These are phyloP conservation scores for Drosophila kanekoi DNA, from an alignment of 2,888 invertebrate species.

Conservation along the genomic window DNA sequence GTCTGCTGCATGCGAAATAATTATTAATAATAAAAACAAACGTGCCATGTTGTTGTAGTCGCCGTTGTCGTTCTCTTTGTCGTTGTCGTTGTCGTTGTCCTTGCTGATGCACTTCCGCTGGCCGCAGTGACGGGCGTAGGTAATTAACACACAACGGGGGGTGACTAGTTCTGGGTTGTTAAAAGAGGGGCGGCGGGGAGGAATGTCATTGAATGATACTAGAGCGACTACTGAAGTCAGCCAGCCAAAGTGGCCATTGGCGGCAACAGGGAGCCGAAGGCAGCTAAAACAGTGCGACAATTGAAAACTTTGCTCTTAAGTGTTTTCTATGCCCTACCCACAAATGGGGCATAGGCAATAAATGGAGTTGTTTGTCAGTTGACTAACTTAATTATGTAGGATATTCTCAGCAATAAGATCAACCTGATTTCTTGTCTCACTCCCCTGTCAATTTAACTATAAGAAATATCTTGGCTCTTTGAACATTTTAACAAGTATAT, in stretches of 20 bases:
- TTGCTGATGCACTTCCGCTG: constrained; percentile 58
- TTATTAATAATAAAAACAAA: constrained; percentile 77
- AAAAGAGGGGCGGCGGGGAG: neutral
- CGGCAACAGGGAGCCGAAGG: constrained; percentile 2
- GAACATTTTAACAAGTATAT: too few species aligned
- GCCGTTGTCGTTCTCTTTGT: constrained; percentile 3
- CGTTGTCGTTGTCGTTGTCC: constrained; percentile 38
- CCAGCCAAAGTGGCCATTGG: constrained; percentile 43
- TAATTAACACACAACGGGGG: constrained; percentile 70
- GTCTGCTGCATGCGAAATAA: constrained; percentile 65
- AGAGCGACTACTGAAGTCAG: constrained; percentile 24
- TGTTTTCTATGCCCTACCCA: constrained; percentile 22
- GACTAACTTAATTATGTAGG: neutral
- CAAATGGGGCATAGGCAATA: neutral
- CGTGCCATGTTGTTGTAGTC: constrained; percentile 47
- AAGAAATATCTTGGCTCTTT: too few species aligned
- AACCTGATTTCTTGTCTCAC: too few species aligned
- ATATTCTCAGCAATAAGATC: too few species aligned
- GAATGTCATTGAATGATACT: too few species aligned
- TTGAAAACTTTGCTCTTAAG: constrained; percentile 33
- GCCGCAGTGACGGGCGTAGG: constrained; percentile 51
- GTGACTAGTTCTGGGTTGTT: neutral
- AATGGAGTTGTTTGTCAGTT: neutral
- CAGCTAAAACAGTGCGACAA: constrained; percentile 17
- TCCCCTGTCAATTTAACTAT: too few species aligned